phyloP scores from a whole-genome alignment of 1,140 invertebrate genomes.

The Drosophila ficusphila region DNA sequence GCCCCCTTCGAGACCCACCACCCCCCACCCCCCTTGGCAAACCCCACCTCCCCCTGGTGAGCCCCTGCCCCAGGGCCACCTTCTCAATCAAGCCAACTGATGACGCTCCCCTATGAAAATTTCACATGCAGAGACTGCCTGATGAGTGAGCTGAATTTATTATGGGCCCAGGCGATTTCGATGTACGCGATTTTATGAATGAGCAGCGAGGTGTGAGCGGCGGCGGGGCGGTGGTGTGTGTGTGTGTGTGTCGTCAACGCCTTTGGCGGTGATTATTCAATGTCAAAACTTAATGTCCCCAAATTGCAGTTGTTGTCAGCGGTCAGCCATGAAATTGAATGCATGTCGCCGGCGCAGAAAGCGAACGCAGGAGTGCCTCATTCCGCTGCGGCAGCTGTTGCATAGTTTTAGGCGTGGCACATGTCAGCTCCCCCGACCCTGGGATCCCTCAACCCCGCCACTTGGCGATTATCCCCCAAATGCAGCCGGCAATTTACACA shows the following conservation, averaged over 20 bases:
- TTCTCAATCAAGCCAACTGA: slow-evolving; percentile 40
- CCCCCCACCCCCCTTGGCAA: too few species aligned
- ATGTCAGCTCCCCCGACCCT: slow-evolving; percentile 6
- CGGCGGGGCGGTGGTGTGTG: not conserved
- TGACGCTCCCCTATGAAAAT: slow-evolving; percentile 66
- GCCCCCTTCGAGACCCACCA: not conserved
- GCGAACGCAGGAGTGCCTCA: not conserved
- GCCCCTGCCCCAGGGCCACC: not conserved
- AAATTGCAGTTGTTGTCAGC: slow-evolving; percentile 77
- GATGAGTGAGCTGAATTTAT: slow-evolving; percentile 76
- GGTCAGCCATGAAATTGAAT: slow-evolving; percentile 76
- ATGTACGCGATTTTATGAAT: slow-evolving; percentile 67
- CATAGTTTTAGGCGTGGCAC: slow-evolving; percentile 67
- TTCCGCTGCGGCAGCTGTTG: slow-evolving; percentile 54
- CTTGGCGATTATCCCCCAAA: slow-evolving; percentile 34
- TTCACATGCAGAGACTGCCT: slow-evolving; percentile 61
- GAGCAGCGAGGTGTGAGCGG: slow-evolving; percentile 21
- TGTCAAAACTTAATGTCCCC: slow-evolving; percentile 77
- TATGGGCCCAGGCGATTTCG: slow-evolving; percentile 65
- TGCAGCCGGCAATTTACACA: slow-evolving; percentile 52
- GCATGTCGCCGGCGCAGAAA: slow-evolving; percentile 34
- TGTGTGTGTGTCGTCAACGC: slow-evolving; percentile 62
- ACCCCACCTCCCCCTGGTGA: not conserved
- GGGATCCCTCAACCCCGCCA: slow-evolving; percentile 19
- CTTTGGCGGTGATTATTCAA: slow-evolving; percentile 77